Percentiles rank a stretch among this genome's conserved stretches.
These are phyloP conservation scores for Drosophila miranda DNA, from an alignment of 1,140 invertebrate genomes.

Conservation along the genomic window DNA sequence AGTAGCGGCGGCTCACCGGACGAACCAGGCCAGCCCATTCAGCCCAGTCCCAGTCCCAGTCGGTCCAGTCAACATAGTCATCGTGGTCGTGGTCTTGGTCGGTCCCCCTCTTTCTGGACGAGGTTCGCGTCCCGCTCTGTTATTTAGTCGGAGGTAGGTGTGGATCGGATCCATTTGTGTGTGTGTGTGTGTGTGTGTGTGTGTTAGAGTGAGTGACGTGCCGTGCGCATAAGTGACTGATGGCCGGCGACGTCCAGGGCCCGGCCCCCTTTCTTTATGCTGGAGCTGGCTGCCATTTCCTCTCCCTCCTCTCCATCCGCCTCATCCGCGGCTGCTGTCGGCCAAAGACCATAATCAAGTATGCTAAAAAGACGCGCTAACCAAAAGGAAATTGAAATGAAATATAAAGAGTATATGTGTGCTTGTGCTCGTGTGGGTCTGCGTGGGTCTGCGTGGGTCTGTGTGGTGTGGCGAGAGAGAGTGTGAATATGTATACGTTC, in stretches of 20 bases:
- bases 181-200: constrained; percentile 1
- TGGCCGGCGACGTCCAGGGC: constrained; percentile 72
- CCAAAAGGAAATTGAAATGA: constrained; percentile 79
- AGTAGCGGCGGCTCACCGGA: constrained; percentile 67
- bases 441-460: neutral
- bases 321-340: constrained; percentile 23
- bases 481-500: no score
- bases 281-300: no score
- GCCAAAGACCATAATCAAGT: constrained; percentile 79
- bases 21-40: constrained; percentile 18
- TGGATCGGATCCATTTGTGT: constrained; percentile 14
- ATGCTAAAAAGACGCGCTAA: constrained; percentile 77
- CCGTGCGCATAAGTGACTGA: constrained; percentile 77
- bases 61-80: constrained; percentile 41
- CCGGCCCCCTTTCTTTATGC: constrained; percentile 51
- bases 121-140: constrained; percentile 65
- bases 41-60: neutral
- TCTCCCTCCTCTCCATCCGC: neutral
- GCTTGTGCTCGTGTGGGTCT: neutral
- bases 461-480: no score
- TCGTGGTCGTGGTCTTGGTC: constrained; percentile 34
- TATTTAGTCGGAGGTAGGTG: constrained; percentile 62
- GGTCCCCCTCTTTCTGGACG: neutral
- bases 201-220: constrained; percentile 62
- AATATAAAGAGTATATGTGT: constrained; percentile 47